Conservation (phyloP, 2,888 invertebrate species). For the Fragum fragum region DNA sequence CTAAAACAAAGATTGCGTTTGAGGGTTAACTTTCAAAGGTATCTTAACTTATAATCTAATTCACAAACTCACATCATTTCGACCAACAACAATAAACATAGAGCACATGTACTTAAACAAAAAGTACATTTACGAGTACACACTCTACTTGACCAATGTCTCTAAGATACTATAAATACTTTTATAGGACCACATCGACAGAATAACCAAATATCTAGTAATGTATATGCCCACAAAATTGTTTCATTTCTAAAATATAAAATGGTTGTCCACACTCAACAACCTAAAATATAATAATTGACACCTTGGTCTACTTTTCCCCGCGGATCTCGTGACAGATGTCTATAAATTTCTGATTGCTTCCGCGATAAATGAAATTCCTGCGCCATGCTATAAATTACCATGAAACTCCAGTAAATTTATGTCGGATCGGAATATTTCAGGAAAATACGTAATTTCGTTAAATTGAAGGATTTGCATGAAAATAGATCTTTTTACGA, state of each 20-base stretch:
- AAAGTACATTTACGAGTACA: no score
- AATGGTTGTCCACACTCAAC: no score
- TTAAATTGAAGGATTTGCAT: constrained; percentile 4
- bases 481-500: background rate
- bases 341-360: constrained; percentile 23
- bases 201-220: no score
- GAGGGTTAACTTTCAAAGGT: background rate
- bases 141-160: no score
- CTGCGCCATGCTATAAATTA: constrained; percentile 23
- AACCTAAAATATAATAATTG: background rate
- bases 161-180: no score
- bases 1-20: background rate
- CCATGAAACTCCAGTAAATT: constrained; percentile 19
- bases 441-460: constrained; percentile 21
- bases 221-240: no score
- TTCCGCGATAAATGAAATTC: constrained; percentile 25
- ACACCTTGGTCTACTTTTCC: constrained; percentile 20
- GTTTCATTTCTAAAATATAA: no score
- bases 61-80: no score
- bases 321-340: constrained; percentile 1
- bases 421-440: constrained; percentile 7
- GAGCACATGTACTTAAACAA: no score
- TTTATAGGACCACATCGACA: no score
- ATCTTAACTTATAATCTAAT: background rate
- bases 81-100: background rate